Percentiles rank a stretch among this genome's conserved stretches.
Evolutionary conservation across 2,113 vertebrate species (phyloP).

Genomic region (Rissa tridactyla): DNA sequence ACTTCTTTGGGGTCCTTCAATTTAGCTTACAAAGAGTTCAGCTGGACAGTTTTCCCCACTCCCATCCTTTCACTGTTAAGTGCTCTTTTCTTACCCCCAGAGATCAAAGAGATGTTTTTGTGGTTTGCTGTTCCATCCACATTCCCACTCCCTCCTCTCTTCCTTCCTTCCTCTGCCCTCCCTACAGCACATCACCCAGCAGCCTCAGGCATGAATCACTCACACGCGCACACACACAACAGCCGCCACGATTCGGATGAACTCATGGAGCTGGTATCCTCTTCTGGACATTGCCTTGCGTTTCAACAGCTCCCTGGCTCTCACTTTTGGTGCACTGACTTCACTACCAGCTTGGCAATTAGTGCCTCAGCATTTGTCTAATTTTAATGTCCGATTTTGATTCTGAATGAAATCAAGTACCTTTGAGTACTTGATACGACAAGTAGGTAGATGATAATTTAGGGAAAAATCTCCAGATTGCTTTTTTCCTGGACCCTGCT

Average conservation of each 20-base stretch:
- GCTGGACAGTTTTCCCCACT: background rate
- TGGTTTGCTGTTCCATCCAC: slow-evolving; percentile 19
- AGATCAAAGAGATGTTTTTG: slow-evolving; percentile 58
- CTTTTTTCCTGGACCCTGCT: background rate
- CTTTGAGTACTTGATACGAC: background rate
- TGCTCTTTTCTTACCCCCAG: slow-evolving; percentile 13
- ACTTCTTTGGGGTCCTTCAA: background rate
- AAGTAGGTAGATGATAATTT: background rate
- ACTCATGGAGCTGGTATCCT: background rate
- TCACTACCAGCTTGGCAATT: background rate
- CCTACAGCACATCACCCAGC: background rate
- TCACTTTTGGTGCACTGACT: background rate
- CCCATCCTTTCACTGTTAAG: background rate
- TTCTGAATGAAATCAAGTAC: background rate
- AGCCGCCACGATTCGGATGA: background rate
- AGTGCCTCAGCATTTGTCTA: background rate
- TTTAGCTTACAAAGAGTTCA: background rate
- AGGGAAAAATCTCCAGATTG: background rate
- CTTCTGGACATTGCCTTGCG: background rate
- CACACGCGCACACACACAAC: background rate
- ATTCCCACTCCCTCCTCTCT: background rate
- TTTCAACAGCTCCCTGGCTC: background rate
- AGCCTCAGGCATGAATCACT: slow-evolving; percentile 37
- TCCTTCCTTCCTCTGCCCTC: slow-evolving; percentile 42
- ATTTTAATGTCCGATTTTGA: background rate